Conservation (phyloP, 1,140 invertebrate species). For the Dendrolimus kikuchii region DNA sequence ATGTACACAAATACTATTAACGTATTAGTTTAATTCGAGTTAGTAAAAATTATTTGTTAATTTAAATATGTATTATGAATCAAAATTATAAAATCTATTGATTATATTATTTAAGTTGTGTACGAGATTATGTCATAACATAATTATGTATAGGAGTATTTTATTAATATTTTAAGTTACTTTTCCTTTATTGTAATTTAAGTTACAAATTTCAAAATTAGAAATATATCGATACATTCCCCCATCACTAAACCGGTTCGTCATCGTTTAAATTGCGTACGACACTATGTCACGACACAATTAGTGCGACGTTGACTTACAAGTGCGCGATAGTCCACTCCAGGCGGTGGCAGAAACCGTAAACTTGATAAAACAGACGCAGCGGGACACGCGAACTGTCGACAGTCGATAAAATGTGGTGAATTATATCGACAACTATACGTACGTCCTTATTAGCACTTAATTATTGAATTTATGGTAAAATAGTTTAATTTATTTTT, state of each 20-base stretch:
- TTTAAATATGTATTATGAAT: no score
- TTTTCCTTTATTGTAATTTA: background rate
- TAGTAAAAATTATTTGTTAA: no score
- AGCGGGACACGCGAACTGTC: slow-evolving; percentile 26
- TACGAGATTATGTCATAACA: no score
- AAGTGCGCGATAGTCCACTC: slow-evolving; percentile 21
- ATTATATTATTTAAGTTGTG: no score
- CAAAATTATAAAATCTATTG: no score
- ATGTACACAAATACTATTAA: no score
- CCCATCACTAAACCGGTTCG: slow-evolving; percentile 2
- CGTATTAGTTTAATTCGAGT: no score
- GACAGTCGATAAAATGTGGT: slow-evolving; percentile 29
- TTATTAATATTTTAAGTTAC: no score
- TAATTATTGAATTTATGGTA: slow-evolving; percentile 14
- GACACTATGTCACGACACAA: slow-evolving; percentile 21
- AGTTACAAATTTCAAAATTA: background rate
- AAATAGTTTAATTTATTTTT: no score
- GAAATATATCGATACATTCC: background rate
- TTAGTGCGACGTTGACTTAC: slow-evolving; percentile 31
- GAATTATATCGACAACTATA: slow-evolving; percentile 33
- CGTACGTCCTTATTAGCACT: slow-evolving; percentile 31
- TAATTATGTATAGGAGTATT: no score
- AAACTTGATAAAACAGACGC: slow-evolving; percentile 27
- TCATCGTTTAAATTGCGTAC: slow-evolving; percentile 6
- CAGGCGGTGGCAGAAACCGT: slow-evolving; percentile 15